A percentile compares a stretch with the other conserved stretches of the same genome.
Conservation (phyloP, 2,797 vertebrate species). For the Malacoctenus gilli region DNA sequence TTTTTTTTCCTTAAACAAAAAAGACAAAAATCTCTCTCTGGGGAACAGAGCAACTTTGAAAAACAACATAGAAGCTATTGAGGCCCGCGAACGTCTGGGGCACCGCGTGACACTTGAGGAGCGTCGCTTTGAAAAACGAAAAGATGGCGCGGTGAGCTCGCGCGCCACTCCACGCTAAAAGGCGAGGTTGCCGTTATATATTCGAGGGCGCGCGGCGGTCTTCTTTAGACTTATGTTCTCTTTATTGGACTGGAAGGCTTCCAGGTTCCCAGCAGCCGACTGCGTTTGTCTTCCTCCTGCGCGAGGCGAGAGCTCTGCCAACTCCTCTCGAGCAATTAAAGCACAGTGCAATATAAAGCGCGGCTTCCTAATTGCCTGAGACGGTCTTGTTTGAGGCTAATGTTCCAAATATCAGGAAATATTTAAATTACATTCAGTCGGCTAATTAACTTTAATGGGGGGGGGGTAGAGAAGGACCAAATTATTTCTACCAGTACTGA, state of each 20-base stretch:
- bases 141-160: constrained; percentile 27
- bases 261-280: constrained; percentile 28
- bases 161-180: constrained; percentile 21
- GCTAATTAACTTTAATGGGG: constrained; percentile 39
- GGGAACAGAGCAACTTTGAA: constrained; percentile 52
- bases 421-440: constrained; percentile 29
- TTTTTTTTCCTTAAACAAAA: constrained; percentile 19
- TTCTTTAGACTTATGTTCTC: constrained; percentile 26
- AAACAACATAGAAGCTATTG: constrained; percentile 61
- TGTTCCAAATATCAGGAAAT: constrained; percentile 33
- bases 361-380: constrained; percentile 25
- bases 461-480: not conserved
- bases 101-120: constrained; percentile 20
- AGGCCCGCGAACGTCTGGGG: constrained; percentile 48
- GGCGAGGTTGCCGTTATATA: constrained; percentile 47
- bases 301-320: constrained; percentile 6
- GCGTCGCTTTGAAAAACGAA: constrained; percentile 35
- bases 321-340: constrained; percentile 31
- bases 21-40: constrained; percentile 45
- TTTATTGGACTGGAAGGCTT: constrained; percentile 40
- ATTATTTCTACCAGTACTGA: constrained; percentile 13
- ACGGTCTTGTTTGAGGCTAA: constrained; percentile 20
- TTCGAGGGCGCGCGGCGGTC: constrained; percentile 42
- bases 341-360: constrained; percentile 9
- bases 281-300: constrained; percentile 24